Percentiles rank a stretch among this genome's conserved stretches.
phyloP scores from a whole-genome alignment of 2,888 invertebrate species.

The Drosophila tripunctata region DNA sequence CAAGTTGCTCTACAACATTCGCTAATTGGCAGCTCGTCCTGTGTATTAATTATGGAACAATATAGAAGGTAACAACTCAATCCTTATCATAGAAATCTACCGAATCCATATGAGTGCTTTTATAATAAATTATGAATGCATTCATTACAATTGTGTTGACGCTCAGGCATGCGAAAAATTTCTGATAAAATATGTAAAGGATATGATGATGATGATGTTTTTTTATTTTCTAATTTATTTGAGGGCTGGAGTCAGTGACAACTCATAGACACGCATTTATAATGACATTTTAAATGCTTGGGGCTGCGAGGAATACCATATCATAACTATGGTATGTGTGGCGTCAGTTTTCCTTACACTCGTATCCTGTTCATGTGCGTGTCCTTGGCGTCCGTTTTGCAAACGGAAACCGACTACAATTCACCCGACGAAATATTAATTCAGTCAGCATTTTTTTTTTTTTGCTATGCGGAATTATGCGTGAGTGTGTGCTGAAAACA shows the following conservation, averaged over 20 bases:
- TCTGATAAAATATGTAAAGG: slow-evolving; percentile 70
- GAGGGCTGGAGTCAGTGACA: slow-evolving; percentile 1
- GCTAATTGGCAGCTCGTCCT: slow-evolving; percentile 67
- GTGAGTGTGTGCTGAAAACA: slow-evolving; percentile 11
- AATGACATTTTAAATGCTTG: slow-evolving; percentile 74
- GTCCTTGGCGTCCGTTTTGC: slow-evolving; percentile 58
- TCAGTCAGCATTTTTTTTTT: slow-evolving; percentile 45
- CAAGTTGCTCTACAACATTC: slow-evolving; percentile 3
- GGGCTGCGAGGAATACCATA: background rate
- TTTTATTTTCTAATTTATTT: too few species aligned
- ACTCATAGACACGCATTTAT: slow-evolving; percentile 63
- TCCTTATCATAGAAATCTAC: background rate
- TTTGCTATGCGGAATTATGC: slow-evolving; percentile 27
- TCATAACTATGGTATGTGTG: slow-evolving; percentile 3
- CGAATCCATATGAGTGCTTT: background rate
- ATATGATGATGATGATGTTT: slow-evolving; percentile 27
- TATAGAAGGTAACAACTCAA: slow-evolving; percentile 26
- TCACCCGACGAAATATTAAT: slow-evolving; percentile 49
- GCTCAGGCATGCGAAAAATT: slow-evolving; percentile 74
- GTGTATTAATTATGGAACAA: slow-evolving; percentile 59
- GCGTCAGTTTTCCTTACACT: slow-evolving; percentile 32
- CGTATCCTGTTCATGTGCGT: slow-evolving; percentile 5
- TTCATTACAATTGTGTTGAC: slow-evolving; percentile 74
- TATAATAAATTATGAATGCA: slow-evolving; percentile 60
- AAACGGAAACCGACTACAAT: slow-evolving; percentile 10